Conservation (phyloP, 1,140 invertebrate genomes). For the Saccostrea echinata region DNA sequence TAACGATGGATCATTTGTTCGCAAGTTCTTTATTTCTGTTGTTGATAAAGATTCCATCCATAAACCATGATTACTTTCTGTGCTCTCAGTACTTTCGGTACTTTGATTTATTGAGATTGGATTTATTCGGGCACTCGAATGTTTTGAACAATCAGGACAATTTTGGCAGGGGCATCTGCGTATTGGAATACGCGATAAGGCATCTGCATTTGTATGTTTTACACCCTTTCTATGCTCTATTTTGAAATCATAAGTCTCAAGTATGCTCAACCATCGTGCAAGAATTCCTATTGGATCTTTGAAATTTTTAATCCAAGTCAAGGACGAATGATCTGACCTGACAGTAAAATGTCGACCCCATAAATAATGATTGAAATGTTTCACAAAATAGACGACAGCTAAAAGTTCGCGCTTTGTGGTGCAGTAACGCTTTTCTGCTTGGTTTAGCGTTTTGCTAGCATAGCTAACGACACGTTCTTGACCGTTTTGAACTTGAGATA, state of each 20-base stretch:
- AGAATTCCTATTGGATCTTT: conserved; percentile 56
- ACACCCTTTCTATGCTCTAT: conserved; percentile 61
- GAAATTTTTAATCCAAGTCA: conserved; percentile 57
- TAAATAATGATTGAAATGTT: conserved; percentile 58
- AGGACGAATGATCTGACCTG: conserved; percentile 60
- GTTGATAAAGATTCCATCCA: too few relatives aligned
- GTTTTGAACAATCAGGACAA: neutral
- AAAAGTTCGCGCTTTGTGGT: conserved; percentile 60
- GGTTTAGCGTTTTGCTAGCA: conserved; percentile 54
- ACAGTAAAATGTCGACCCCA: conserved; percentile 57
- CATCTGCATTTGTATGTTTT: conserved; percentile 66
- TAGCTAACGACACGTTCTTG: conserved; percentile 61
- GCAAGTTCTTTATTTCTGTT: too few relatives aligned
- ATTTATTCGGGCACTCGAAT: too few relatives aligned
- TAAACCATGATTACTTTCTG: too few relatives aligned
- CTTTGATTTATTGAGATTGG: too few relatives aligned
- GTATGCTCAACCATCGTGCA: conserved; percentile 63
- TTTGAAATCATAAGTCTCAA: conserved; percentile 65
- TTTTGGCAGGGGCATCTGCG: conserved; percentile 37
- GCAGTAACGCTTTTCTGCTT: conserved; percentile 80
- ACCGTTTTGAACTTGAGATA: conserved; percentile 66
- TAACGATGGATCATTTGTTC: too few relatives aligned
- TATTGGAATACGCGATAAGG: conserved; percentile 54
- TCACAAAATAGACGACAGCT: conserved; percentile 49
- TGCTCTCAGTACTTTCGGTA: too few relatives aligned